Evolutionary conservation across 2,797 vertebrate species (phyloP), one percentile per base, ranked within the genome.

Genomic region (Platyrinchus mystaceus): DNA sequence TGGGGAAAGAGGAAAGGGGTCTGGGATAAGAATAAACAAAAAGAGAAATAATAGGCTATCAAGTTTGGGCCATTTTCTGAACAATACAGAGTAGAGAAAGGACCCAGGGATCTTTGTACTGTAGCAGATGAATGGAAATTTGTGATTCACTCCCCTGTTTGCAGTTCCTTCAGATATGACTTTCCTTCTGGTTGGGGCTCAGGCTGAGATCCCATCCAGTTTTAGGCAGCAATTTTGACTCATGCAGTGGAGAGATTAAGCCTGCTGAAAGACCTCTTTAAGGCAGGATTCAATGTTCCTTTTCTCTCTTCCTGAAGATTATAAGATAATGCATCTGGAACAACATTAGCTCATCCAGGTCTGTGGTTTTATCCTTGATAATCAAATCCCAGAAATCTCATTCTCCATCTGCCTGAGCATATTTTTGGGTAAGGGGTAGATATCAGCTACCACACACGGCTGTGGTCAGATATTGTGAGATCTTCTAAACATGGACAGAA

Each of bases 301-400:
- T 94, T 94, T 71, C 55, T 58, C 56, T 92, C 89, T 97, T 98
- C 97, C 95, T 96, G 91, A 89, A 98, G 97, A 98, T 97, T 95
- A 96, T 80, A 93, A 97, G 97, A 98, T 97, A 98, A 97, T 84
- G 83, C 97, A 97, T 97, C 97, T 98, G 97, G 94, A 98, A 97
- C 87, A 97, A 97, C 96, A 97, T 92, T 96, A 98, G 87, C 97
- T 97, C 97, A 97, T 96, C 93, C 95, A 97, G 96, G 97, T 97
- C 97, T 98, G 97, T 79, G 96, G 91, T 94, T 96, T 97, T 83
- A 77, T 90, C 96, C 96, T 96, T 94, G 92, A 97, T 96, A 97
- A 97, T 96, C 96, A 96, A 96, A 98, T 96, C 95, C 68, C 94
- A 90, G 79, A 94, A 96, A 97, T 97, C 96, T 96, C 84, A 71